Base-by-base conservation (phyloP, 2,113 vertebrate genomes). In the Paramormyrops kingsleyae region DNA sequence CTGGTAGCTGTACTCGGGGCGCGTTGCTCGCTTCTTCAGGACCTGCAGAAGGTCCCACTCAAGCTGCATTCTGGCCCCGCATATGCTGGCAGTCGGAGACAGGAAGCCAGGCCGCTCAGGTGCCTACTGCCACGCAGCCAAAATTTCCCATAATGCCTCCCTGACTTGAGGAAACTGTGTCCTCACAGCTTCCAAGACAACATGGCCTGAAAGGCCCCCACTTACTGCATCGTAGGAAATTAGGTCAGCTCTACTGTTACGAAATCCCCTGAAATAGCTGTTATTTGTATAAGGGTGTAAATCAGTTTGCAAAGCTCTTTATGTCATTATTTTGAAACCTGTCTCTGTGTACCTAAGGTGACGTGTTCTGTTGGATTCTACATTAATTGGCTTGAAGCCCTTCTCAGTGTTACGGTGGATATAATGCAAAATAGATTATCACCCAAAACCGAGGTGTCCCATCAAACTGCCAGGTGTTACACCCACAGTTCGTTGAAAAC, bases 171-270 rank as follows among this genome's bases (percentile, higher is more conserved):
- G 87, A 90, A 90, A 89, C 77, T 24, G 56, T 39, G 52, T 84
- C 52, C 87, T 88, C 50, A 19, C 46, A 53, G 50, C 74, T 49
- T 88, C 66, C 87, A 83, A 59, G 44, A 90, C 89, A 87, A 53
- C 74, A 83, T 80, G 66, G 66, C 89, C 86, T 66, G 19, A 80
- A 70, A 47, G 24, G 85, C 66, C 89, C 88, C 91, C 92, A 92
- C 92, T 94, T 91, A 47, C 83, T 91, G 44, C 88, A 77, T 86
- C 39, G 50, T 80, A 92, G 90, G 89, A 94, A 93, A 94, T 91
- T 92, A 94, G 93, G 92, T 94, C 93, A 93, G 49, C 83, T 90
- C 93, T 91, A 74, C 91, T 93, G 91, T 89, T 89, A 90, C 91
- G 90, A 89, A 88, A 74, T 93, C 47, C 85, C 84, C 66, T 83